Evolutionary conservation across 1,140 invertebrate species (phyloP).

Genomic region (Oscheius sp.): DNA sequence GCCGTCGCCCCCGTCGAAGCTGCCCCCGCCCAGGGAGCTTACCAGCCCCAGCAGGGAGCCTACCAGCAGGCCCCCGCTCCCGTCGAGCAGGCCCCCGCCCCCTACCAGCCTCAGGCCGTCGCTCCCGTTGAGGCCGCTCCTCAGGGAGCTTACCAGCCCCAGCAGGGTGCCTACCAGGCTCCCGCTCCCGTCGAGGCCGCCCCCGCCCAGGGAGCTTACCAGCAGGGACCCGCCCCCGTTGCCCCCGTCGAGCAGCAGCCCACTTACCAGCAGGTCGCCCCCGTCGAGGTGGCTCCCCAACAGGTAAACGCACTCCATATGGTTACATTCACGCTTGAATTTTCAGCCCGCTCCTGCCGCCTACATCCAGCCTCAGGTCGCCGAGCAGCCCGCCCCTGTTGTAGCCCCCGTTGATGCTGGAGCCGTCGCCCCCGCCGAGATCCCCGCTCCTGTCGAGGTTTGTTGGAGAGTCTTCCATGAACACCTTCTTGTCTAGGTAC

Average conservation of each 20-base stretch:
- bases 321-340: neutral
- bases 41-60: neutral
- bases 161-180: neutral
- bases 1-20: neutral
- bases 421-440: neutral
- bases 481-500: too few relatives aligned
- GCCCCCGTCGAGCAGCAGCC: constrained; percentile 7
- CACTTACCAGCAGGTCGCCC: constrained; percentile 4
- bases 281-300: neutral
- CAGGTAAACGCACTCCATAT: constrained; percentile 4
- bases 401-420: neutral
- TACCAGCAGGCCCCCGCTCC: constrained; percentile 5
- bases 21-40: neutral
- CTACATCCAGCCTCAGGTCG: neutral
- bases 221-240: constrained; percentile 1
- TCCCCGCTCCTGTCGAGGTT: constrained; percentile 3
- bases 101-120: neutral
- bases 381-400: neutral
- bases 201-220: constrained; percentile 10
- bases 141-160: too few relatives aligned
- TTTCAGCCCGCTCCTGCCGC: neutral
- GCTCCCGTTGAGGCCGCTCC: neutral
- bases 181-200: neutral
- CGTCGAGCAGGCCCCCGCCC: neutral
- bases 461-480: too few relatives aligned